Evolutionary conservation across 2,888 invertebrate genomes (phyloP).

Genomic region (Eubasilissa splendida): DNA sequence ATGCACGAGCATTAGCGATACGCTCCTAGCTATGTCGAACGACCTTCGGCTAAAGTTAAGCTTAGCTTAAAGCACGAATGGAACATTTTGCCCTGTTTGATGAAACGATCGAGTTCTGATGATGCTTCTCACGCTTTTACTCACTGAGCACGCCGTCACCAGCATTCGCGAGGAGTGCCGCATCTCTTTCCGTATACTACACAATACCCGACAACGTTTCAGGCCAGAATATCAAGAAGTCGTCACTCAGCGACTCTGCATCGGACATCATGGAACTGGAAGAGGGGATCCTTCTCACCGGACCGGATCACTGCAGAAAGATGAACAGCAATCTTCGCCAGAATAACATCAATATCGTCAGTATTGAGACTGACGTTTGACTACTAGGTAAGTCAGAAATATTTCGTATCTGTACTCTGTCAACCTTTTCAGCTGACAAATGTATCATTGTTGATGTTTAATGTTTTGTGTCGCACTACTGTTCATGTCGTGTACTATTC

Average conservation of each 20-base stretch:
- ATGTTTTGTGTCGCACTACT: too few species aligned
- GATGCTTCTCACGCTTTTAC: conserved; percentile 7
- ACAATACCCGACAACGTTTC: conserved; percentile 58
- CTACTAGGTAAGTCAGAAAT: conserved; percentile 80
- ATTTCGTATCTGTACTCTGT: neutral
- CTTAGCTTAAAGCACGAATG: too few species aligned
- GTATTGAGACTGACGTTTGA: conserved; percentile 97
- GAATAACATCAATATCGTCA: conserved; percentile 85
- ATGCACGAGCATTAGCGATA: too few species aligned
- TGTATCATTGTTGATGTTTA: too few species aligned
- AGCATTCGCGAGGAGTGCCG: neutral
- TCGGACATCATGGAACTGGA: conserved; percentile 95
- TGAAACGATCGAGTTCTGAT: neutral
- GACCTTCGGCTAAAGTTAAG: too few species aligned
- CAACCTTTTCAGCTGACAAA: too few species aligned
- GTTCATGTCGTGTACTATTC: too few species aligned
- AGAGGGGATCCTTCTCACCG: conserved; percentile 83
- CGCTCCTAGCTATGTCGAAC: too few species aligned
- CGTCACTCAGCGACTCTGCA: conserved; percentile 88
- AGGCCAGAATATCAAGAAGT: conserved; percentile 93
- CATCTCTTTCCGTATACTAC: neutral
- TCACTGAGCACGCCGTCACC: neutral
- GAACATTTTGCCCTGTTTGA: too few species aligned
- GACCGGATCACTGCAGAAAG: conserved; percentile 73
- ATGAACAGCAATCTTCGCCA: conserved; percentile 83